Evolutionary conservation across 2,113 vertebrate genomes (phyloP), one percentile per base, ranked within the genome.

Genomic region (Rhinolophus ferrumequinum): DNA sequence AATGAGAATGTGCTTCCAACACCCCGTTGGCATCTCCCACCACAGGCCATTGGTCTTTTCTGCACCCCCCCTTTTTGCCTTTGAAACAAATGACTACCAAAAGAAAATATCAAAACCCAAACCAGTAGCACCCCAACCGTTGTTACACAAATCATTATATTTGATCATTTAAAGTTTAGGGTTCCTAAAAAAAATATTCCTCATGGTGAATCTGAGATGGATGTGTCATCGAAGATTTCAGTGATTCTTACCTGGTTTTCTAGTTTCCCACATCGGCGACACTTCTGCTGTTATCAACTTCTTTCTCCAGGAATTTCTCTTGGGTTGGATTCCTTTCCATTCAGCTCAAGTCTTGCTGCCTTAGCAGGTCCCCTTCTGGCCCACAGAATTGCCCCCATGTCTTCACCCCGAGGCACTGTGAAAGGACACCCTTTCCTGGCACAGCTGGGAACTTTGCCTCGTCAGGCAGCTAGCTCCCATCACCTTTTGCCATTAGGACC

Each of bases 11-110:
- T 88, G 69, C 77, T 91, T 95, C 47, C 75, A 72, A 66, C 38
- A 60, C 33, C 66, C 83, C 21, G 0, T 64, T 77, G 88, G 72
- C 35, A 24, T 85, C 85, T 94, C 79, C 69, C 28, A 94, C 47
- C 38, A 94, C 41, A 95, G n/a, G 30, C 94, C 64, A 60, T 84
- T 97, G 94, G 70, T 88, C 58, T 93, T 92, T 90, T 83, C 73
- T 73, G 12, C 6, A 54, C 52, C 52, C 18, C 18, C 26, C 52
- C 88, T 38, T 75, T 76, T 50, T 54, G 15, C 30, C 87, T 86
- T 87, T 91, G 62, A 83, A 95, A 72, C 67, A 88, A 91, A 95
- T 82, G 21, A 77, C 12, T 79, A 35, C 60, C 52, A 13, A 84
- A 94, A 82, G 33, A 77, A 89, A 95, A 52, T 54, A 41, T 90